Evolutionary conservation across 53 echinoderm and acorn worm species (phyloP), one percentile per base, ranked within the genome.

Genomic region (Crossaster papposus): DNA sequence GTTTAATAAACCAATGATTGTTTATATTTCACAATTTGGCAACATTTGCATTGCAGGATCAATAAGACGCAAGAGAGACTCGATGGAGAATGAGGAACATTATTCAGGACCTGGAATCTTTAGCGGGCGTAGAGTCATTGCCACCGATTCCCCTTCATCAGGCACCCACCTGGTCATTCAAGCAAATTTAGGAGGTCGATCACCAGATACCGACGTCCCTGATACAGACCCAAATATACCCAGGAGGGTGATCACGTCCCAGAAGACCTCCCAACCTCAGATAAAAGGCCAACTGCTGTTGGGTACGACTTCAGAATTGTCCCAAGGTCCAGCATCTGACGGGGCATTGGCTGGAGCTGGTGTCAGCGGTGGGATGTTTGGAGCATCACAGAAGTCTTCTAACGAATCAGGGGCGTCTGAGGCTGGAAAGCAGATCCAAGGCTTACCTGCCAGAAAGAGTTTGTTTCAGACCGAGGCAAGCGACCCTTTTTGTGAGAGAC

Each of bases 141-240:
- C 87, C 13, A 76, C 87, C 0, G 77, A 62, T 77, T 87, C 87
- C 35, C 87, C 87, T 2, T 77, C 77, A 22, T 87, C 87, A n/a
- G 77, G 87, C n/a, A 18, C 76, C 37, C 54, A 87, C 77, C 77
- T 87, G 55, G 76, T 87, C 58, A 87, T 87, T 64, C 87, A 87
- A 36, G 62, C 75, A 51, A 36, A 51, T 34, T n/a, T 87, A 37
- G 63, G 58, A 34, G 77, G 76, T 62, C 87, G 32, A 34, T 86
- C 86, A 0, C 36, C 58, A 5, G 76, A 62, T 38, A n/a, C 75
- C 18, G 77, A 87, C 30, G 63, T 34, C 58, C 87, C 87, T 24
- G 87, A 77, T 15, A 58, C 76, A 30, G 72, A 28, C 12, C 77
- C 58, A 36, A 28, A 34, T 26, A 23, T 11, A 26, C 54, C 77